A percentile compares a stretch with the other conserved stretches of the same genome.
These are phyloP conservation scores for Anas platyrhynchos DNA, from an alignment of 2,113 vertebrate species.

Conservation along the genomic window DNA sequence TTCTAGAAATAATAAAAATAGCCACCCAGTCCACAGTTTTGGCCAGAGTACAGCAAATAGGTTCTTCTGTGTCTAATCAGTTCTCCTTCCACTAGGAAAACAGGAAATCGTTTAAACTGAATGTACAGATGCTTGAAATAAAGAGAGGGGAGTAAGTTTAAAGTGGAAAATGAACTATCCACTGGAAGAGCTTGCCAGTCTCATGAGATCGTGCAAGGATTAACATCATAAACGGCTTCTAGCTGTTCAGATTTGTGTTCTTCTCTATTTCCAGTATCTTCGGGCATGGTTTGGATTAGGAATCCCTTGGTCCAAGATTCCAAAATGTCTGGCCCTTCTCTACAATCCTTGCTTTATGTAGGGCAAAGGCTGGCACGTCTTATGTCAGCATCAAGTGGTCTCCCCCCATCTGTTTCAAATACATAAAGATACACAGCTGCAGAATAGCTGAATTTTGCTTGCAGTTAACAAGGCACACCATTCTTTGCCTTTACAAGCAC, in stretches of 20 bases:
- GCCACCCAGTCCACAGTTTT: not conserved
- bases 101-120: constrained; percentile 60
- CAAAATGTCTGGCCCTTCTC: not conserved
- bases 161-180: not conserved
- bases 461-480: not conserved
- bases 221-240: not conserved
- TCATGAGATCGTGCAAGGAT: not conserved
- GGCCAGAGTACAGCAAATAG: constrained; percentile 45
- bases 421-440: not conserved
- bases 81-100: constrained; percentile 53
- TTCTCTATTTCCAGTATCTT: not conserved
- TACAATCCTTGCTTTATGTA: not conserved
- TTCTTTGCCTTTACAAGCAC: constrained; percentile 25
- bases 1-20: constrained; percentile 61
- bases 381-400: not conserved
- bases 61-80: constrained; percentile 40
- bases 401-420: not conserved
- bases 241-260: not conserved
- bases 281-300: not conserved
- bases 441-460: not conserved
- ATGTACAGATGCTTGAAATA: constrained; percentile 57
- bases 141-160: constrained; percentile 6
- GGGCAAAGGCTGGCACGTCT: not conserved
- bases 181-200: not conserved
- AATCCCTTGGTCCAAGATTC: not conserved